These are phyloP conservation scores for Adelges cooleyi DNA, from an alignment of 1,140 invertebrate species.

Conservation along the genomic window DNA sequence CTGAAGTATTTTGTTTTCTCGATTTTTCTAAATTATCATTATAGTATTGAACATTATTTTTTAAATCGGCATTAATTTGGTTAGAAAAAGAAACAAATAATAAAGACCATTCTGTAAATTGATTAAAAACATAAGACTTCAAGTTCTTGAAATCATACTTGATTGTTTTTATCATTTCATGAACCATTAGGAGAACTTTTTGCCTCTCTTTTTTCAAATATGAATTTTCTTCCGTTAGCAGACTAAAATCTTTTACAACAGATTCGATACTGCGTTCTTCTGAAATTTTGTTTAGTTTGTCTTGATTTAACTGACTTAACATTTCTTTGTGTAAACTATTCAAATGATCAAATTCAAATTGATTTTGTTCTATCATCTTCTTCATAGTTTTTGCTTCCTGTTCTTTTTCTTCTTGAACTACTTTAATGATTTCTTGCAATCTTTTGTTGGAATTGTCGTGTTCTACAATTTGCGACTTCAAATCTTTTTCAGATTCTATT, in stretches of 20 bases:
- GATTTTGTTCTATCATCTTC: slow-evolving; percentile 1
- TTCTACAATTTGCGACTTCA: not conserved
- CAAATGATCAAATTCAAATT: slow-evolving; percentile 4
- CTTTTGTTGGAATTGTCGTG: not conserved
- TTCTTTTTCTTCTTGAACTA: slow-evolving; percentile 3
- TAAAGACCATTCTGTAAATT: not conserved
- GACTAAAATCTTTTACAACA: slow-evolving; percentile 19
- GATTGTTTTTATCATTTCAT: slow-evolving; percentile 4
- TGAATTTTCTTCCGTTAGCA: slow-evolving; percentile 13
- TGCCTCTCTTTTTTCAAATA: slow-evolving; percentile 26
- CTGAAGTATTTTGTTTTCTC: not conserved
- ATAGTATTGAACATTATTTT: not conserved
- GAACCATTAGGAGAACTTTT: not conserved
- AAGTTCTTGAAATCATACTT: not conserved
- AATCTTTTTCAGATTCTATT: slow-evolving; percentile 25
- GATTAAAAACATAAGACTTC: not conserved
- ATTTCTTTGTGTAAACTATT: not conserved
- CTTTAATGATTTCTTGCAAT: not conserved
- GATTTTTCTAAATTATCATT: not conserved
- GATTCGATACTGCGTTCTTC: slow-evolving; percentile 22
- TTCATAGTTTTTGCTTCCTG: not conserved
- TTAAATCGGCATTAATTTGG: not conserved
- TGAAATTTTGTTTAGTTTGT: slow-evolving; percentile 16
- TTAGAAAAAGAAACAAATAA: not conserved
- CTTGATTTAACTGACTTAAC: slow-evolving; percentile 13